Evolutionary conservation across 37 sponge, comb jelly and placozoan genomes (phyloP).

Genomic region (Bolinopsis microptera): DNA sequence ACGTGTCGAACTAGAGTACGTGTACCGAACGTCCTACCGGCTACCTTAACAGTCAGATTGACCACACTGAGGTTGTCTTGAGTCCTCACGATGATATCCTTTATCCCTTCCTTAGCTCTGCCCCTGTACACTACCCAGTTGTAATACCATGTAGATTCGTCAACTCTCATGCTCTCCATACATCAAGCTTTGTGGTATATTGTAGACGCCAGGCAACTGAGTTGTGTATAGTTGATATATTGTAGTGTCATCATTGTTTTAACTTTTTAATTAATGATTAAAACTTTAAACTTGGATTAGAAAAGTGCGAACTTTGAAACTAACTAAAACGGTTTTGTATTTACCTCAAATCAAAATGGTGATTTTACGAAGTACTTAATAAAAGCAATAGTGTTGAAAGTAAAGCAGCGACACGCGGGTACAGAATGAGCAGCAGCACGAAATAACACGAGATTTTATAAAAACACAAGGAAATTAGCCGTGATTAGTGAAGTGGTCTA

Average conservation of each 20-base stretch:
- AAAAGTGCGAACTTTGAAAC: too few relatives aligned
- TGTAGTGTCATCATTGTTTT: too few relatives aligned
- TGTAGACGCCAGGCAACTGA: too few relatives aligned
- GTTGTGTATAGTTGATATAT: too few relatives aligned
- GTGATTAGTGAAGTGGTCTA: neutral
- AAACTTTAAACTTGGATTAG: too few relatives aligned
- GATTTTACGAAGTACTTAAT: neutral
- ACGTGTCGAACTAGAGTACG: too few relatives aligned
- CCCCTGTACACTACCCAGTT: neutral
- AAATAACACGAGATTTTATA: too few relatives aligned
- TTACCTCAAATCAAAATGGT: neutral
- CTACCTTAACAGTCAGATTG: slow-evolving; percentile 6
- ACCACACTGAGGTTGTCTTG: neutral
- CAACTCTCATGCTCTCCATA: neutral
- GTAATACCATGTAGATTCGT: neutral
- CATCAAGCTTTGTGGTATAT: neutral
- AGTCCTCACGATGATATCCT: neutral
- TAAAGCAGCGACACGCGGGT: too few relatives aligned
- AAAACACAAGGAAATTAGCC: neutral
- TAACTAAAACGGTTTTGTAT: neutral
- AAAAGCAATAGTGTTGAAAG: too few relatives aligned
- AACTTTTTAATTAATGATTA: too few relatives aligned
- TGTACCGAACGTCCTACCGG: neutral
- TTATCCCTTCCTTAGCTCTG: neutral
- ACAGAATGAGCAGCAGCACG: too few relatives aligned